Conservation (phyloP, 2,113 vertebrate species). For the Oncorhynchus clarkii region DNA sequence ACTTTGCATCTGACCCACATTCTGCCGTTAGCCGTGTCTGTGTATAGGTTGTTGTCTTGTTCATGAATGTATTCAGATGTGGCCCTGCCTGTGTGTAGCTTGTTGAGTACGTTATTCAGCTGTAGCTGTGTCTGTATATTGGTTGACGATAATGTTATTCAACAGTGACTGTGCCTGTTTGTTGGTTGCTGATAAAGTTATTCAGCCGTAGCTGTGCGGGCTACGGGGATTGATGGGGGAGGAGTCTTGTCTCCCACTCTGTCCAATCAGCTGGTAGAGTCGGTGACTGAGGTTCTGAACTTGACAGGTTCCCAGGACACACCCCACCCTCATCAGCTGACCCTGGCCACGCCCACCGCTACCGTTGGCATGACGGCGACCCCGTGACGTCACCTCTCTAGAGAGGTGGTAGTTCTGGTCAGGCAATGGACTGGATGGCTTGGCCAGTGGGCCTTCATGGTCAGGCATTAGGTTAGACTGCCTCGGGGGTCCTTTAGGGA, state of each 20-base stretch:
- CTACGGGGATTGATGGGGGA: slow-evolving; percentile 83
- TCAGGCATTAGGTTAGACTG: slow-evolving; percentile 3
- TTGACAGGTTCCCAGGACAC: slow-evolving; percentile 87
- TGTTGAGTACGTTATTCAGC: background rate
- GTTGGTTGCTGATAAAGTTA: slow-evolving; percentile 3
- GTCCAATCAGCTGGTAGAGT: slow-evolving; percentile 84
- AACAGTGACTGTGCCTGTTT: background rate
- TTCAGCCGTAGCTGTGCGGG: slow-evolving; percentile 88
- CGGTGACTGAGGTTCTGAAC: slow-evolving; percentile 89
- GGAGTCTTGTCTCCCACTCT: slow-evolving; percentile 72
- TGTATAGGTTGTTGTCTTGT: no score
- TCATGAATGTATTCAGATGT: background rate
- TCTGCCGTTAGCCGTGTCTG: no score
- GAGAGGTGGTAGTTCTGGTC: slow-evolving; percentile 14
- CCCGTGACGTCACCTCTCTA: slow-evolving; percentile 38
- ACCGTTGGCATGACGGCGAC: slow-evolving; percentile 60
- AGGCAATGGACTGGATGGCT: slow-evolving; percentile 5
- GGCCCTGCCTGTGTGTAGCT: background rate
- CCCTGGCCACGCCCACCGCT: slow-evolving; percentile 27
- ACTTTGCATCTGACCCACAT: no score
- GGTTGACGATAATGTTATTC: background rate
- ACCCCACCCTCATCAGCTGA: slow-evolving; percentile 82
- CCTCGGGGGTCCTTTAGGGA: slow-evolving; percentile 50
- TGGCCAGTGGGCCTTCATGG: slow-evolving; percentile 48
- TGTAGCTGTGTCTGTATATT: background rate